phyloP scores from a whole-genome alignment of 2,888 invertebrate genomes.

The Caenorhabditis afra region DNA sequence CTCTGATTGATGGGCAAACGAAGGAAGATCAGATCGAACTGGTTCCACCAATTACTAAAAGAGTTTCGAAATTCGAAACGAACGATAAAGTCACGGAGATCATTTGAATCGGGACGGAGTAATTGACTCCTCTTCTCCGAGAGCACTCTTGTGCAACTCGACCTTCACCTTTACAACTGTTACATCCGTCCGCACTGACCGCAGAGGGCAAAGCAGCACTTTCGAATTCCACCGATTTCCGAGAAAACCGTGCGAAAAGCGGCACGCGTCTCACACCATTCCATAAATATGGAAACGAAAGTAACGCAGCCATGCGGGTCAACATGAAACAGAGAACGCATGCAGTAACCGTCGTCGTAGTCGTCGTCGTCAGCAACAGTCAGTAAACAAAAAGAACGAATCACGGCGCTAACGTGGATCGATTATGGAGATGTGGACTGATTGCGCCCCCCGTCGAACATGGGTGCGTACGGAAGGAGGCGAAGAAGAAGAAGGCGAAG shows the following conservation, averaged over 20 bases:
- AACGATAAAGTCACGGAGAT: neutral
- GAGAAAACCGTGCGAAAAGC: neutral
- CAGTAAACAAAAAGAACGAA: constrained; percentile 10
- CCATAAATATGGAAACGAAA: too few relatives aligned
- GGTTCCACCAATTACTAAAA: neutral
- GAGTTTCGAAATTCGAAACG: neutral
- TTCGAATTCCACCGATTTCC: neutral
- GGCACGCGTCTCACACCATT: too few relatives aligned
- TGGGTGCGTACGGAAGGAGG: constrained; percentile 11
- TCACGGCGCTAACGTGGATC: constrained; percentile 13
- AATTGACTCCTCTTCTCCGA: neutral
- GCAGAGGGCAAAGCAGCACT: neutral
- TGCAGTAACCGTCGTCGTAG: neutral
- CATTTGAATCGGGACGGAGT: too few relatives aligned
- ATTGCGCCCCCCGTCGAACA: constrained; percentile 38
- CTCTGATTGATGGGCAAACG: constrained; percentile 28
- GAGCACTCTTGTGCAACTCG: constrained; percentile 39
- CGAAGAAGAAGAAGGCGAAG: constrained; percentile 9
- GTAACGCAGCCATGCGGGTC: neutral
- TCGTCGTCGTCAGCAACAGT: too few relatives aligned
- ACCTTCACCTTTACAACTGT: constrained; percentile 41
- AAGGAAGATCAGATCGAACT: constrained; percentile 11
- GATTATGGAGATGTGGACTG: constrained; percentile 46
- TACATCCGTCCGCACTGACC: neutral
- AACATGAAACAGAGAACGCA: neutral